These are phyloP conservation scores for Desoria tigrina DNA, from an alignment of 2,888 invertebrate species.

Conservation along the genomic window DNA sequence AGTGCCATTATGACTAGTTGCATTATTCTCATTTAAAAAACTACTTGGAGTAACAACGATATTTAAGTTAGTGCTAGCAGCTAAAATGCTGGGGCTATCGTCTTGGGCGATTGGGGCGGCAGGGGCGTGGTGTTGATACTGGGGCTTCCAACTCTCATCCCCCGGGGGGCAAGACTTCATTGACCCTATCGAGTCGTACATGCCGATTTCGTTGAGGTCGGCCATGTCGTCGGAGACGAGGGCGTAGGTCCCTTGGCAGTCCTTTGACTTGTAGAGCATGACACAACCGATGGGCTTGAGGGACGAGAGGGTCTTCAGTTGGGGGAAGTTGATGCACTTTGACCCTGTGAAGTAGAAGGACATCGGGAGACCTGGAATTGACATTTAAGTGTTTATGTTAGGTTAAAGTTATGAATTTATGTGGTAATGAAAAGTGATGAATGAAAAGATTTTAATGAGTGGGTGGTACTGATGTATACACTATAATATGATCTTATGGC, in stretches of 20 bases:
- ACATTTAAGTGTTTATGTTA: background rate
- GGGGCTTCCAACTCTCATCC: constrained; percentile 3
- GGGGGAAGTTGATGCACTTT: constrained; percentile 16
- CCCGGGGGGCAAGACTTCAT: constrained; percentile 16
- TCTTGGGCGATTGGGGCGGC: too few relatives aligned
- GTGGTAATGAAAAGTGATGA: too few relatives aligned
- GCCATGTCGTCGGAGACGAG: constrained; percentile 10
- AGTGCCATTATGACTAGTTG: too few relatives aligned
- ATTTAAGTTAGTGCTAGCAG: too few relatives aligned
- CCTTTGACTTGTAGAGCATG: constrained; percentile 15
- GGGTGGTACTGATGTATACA: too few relatives aligned
- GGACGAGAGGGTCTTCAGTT: background rate
- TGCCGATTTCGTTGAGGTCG: background rate
- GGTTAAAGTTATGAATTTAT: too few relatives aligned
- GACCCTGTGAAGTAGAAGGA: constrained; percentile 12
- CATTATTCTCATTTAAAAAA: too few relatives aligned
- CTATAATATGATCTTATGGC: too few relatives aligned
- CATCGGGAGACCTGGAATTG: constrained; percentile 16
- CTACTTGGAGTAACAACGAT: too few relatives aligned
- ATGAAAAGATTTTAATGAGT: too few relatives aligned
- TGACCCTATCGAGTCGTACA: constrained; percentile 11
- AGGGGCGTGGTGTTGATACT: background rate
- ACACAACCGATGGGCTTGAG: constrained; percentile 18
- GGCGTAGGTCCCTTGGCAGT: constrained; percentile 19
- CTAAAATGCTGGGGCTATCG: too few relatives aligned